Evolutionary conservation across 1,140 invertebrate species (phyloP), one percentile per base, ranked within the genome.

Genomic region (Anagrus nilaparvatae): DNA sequence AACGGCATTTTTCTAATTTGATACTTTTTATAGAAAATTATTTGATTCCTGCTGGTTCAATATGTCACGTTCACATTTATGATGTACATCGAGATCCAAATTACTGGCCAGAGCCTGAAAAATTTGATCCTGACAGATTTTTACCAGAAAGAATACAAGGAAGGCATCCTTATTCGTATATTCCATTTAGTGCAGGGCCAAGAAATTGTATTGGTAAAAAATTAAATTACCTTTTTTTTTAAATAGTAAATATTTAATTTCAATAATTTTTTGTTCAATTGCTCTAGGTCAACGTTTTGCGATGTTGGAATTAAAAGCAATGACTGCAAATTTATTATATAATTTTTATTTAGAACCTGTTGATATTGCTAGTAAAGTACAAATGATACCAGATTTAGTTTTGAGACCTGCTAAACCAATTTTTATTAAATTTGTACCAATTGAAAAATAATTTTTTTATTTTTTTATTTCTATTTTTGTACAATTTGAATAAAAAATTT

Each of bases 211-310:
- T 85, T 47, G 81, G 79, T 72, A 56, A 59, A 40, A n/a, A n/a
- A n/a, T n/a, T n/a, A n/a, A n/a, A n/a, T n/a, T n/a, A 14, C 9
- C 2, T 29, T 41, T 2, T 16, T 37, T 17, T n/a, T n/a, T n/a
- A n/a, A n/a, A n/a, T n/a, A n/a, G n/a, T n/a, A n/a, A n/a, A n/a
- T n/a, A n/a, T n/a, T n/a, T n/a, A n/a, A n/a, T n/a, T n/a, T n/a
- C n/a, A n/a, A n/a, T n/a, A n/a, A n/a, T n/a, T n/a, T n/a, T n/a
- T n/a, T n/a, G n/a, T n/a, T n/a, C n/a, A n/a, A n/a, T n/a, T n/a
- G n/a, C n/a, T n/a, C n/a, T n/a, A 71, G 82, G 82, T 43, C 82
- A 87, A 63, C 82, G 78, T 55, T 91, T 88, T 64, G 87, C 87
- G 2, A 65, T 84, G 61, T 58, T 85, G 53, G 85, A 90, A 65